Base-by-base conservation (phyloP, 2,888 invertebrate genomes). In the Camptogramma bilineatum region DNA sequence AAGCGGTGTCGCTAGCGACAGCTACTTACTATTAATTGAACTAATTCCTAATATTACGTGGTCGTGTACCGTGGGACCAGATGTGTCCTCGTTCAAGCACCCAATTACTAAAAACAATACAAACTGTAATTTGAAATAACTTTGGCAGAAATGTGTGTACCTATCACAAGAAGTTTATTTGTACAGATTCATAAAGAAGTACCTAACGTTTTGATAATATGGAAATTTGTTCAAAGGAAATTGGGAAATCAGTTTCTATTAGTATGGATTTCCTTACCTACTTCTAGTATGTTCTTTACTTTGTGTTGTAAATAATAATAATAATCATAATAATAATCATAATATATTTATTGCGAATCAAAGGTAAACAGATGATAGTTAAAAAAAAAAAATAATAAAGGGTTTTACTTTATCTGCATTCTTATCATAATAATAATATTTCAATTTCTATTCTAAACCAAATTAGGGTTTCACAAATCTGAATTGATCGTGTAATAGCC, bases 61-160 rank as follows among this genome's bases (percentile, higher is more conserved):
- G 13, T 44, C 51, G 39, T 24, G 21, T 39, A 19, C 24, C 59
- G 64, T 17, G 62, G 54, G 55, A 66, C 18, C 66, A 66, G 66
- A 58, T 66, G 62, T 42, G 59, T 46, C 47, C 55, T 50, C 51
- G 21, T 55, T 44, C 24, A 51, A 54, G 39, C 66, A 48, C 19
- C 55, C 62, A 59, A 58, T 59, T 66, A 66, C 51, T 52, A 9
- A 46, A 47, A 52, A 53, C 19, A 47, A 44, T 54, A 54, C 42
- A 24, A 28, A 57, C 13, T 52, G 48, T 53, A 16, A 24, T 54
- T 53, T 31, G 17, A 34, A n/a, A 50, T 53, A 17, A 13, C 18
- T 17, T 52, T 28, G 8, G 9, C 28, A 47, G n/a, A 10, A 24
- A 39, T 21, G 13, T 19, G 10, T 52, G 18, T 39, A 52, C 7